Percentiles rank a stretch among this genome's conserved stretches.
Evolutionary conservation across 2,797 vertebrate species (phyloP).

Genomic region (Clamator glandarius): DNA sequence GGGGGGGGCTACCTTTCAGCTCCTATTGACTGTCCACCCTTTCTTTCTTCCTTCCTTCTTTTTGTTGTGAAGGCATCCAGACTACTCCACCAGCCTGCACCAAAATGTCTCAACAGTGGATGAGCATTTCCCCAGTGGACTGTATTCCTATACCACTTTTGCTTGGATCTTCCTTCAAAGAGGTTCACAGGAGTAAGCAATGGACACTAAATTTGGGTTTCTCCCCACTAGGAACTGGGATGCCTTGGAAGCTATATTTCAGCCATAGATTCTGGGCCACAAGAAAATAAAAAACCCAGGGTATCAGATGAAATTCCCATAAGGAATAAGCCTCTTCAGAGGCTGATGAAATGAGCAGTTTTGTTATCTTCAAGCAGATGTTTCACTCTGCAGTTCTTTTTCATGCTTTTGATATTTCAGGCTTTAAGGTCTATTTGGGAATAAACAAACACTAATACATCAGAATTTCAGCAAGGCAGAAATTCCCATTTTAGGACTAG

Average conservation of each 20-base stretch:
- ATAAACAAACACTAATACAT: not conserved
- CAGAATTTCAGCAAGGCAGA: not conserved
- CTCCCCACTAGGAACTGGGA: not conserved
- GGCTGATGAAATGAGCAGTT: not conserved
- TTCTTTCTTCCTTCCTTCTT: too few relatives aligned
- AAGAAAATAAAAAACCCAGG: not conserved
- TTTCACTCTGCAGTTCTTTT: not conserved
- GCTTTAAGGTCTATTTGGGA: not conserved
- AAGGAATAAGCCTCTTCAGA: not conserved
- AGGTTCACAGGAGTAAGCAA: not conserved
- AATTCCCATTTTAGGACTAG: not conserved
- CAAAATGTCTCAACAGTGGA: not conserved
- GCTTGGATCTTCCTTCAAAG: not conserved
- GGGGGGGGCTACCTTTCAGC: constrained; percentile 3
- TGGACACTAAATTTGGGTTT: not conserved
- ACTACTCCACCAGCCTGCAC: not conserved
- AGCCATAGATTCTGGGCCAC: not conserved
- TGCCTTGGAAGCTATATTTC: not conserved
- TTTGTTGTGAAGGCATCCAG: not conserved
- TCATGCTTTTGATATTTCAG: constrained; percentile 18
- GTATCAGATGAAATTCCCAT: not conserved
- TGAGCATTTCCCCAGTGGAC: not conserved
- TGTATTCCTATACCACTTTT: not conserved
- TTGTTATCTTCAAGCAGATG: not conserved
- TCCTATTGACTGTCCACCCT: not conserved